Evolutionary conservation across 2,113 vertebrate species (phyloP), one percentile per base, ranked within the genome.

Genomic region (Xenus cinereus): DNA sequence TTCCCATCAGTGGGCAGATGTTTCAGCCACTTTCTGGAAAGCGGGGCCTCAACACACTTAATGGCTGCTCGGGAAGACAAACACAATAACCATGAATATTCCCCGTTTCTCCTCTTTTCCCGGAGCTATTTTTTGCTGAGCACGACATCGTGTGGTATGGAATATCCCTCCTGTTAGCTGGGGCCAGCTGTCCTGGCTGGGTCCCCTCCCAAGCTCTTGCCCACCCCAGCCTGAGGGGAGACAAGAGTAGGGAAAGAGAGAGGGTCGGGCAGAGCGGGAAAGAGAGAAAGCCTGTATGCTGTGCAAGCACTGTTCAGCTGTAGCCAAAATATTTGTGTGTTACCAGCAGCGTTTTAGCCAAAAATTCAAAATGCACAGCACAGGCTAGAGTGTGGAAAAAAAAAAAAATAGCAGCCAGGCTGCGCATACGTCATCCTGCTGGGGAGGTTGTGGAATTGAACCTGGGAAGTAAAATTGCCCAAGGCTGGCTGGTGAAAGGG

Each of bases 61-160:
- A 14, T 2, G 4, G 22, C 33, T 85, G 41, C 56, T 64, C 39
- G 33, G 19, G n/a, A 60, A 84, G n/a, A 54, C n/a, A 33, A 50
- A 33, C 0, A 0, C 26, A 43, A 11, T 54, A 56, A 57, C 26
- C 15, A 15, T 8, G 28, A 53, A 41, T 8, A 1, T 30, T 81
- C 8, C 10, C 6, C 5, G 7, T 45, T 69, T 24, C 54, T 80
- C 4, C 9, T 80, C 30, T 60, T 54, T 67, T 60, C 19, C 41
- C 10, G 24, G 24, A 80, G 28, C 35, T 56, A 3, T 20, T 51
- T 75, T 43, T 56, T 80, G 28, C 10, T 28, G 18, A 41, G 37
- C 4, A 19, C 1, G 4, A 12, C 27, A 24, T 51, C 10, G 7
- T 39, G 14, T 10, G 14, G 5, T 28, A 46, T 35, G 39, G 18